Percentiles rank a stretch among this genome's conserved stretches.
Conservation (phyloP, 2,113 vertebrate species). For the Tragelaphus scriptus region DNA sequence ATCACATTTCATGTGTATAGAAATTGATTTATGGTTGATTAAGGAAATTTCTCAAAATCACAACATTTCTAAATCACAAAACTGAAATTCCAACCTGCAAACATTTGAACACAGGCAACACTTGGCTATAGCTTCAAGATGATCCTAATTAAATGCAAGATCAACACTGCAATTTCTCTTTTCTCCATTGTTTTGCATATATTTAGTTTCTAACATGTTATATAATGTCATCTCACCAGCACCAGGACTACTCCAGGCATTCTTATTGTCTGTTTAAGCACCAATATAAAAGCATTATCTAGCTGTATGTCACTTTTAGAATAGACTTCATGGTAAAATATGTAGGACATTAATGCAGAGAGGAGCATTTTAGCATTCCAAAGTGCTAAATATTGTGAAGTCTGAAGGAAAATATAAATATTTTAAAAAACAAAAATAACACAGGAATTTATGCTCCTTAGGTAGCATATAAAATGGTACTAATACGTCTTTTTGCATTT, state of each 20-base stretch:
- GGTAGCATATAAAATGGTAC: neutral
- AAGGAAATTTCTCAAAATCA: neutral
- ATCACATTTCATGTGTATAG: neutral
- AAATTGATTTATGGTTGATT: neutral
- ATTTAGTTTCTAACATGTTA: neutral
- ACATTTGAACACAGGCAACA: neutral
- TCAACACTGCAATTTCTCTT: neutral
- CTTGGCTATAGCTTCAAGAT: neutral
- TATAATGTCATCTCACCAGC: neutral
- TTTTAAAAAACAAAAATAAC: neutral
- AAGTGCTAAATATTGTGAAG: neutral
- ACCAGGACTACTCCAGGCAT: neutral
- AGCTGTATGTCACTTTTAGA: neutral
- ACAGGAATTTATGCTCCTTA: neutral
- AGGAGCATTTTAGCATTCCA: neutral
- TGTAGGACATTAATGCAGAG: neutral
- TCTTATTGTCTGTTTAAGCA: neutral
- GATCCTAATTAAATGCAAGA: neutral
- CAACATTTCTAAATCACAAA: neutral
- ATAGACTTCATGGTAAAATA: neutral
- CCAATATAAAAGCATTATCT: neutral
- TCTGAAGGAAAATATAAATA: neutral
- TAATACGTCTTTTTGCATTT: neutral
- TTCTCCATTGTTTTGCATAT: neutral
- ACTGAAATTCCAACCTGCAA: neutral